phyloP scores from a whole-genome alignment of 2,888 invertebrate species.

The Meiosimyza decipiens region DNA sequence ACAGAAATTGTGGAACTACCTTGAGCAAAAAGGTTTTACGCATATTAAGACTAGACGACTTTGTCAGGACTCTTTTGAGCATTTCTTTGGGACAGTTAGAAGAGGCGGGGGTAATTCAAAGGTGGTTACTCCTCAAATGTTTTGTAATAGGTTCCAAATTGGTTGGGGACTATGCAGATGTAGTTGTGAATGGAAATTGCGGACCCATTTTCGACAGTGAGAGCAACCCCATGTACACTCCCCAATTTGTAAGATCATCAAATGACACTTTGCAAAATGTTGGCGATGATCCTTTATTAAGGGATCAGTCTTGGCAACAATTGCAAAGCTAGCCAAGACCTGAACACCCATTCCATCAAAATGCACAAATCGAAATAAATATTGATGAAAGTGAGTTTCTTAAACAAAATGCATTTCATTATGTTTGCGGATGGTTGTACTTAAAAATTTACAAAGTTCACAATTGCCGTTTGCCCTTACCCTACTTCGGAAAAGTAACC shows the following conservation, averaged over 20 bases:
- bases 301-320: constrained; percentile 11
- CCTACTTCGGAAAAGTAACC: constrained; percentile 23
- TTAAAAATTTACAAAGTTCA: constrained; percentile 23
- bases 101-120: constrained; percentile 4
- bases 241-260: background rate
- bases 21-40: too few relatives aligned
- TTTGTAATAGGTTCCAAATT: background rate
- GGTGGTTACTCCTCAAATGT: background rate
- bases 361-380: background rate
- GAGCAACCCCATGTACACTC: too few relatives aligned
- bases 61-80: constrained; percentile 1
- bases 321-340: constrained; percentile 15
- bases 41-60: background rate
- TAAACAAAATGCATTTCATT: constrained; percentile 18
- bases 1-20: too few relatives aligned
- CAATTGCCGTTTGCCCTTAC: constrained; percentile 24
- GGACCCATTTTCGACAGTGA: background rate
- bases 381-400: constrained; percentile 3
- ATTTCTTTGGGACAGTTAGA: constrained; percentile 11
- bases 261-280: background rate
- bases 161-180: background rate
- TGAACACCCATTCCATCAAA: constrained; percentile 11
- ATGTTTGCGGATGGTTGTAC: constrained; percentile 34
- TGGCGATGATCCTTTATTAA: background rate
- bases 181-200: background rate